These are phyloP conservation scores for Odontophorus gujanensis DNA, from an alignment of 2,113 vertebrate genomes.

Conservation along the genomic window DNA sequence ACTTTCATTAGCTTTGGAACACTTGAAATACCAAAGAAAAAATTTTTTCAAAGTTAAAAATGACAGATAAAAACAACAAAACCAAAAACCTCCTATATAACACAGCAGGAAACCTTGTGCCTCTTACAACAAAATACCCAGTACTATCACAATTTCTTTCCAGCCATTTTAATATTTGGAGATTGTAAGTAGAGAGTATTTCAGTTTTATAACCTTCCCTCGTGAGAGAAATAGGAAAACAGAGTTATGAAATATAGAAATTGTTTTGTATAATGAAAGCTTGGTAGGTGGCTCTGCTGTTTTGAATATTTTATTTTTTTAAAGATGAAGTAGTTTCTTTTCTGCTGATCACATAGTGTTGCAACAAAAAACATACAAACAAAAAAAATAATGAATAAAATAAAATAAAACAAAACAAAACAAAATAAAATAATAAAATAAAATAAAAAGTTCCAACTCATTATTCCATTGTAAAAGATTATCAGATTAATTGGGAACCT, in stretches of 20 bases:
- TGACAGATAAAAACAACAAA: neutral
- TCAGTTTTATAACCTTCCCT: neutral
- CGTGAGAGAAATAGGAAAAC: neutral
- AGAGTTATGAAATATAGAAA: neutral
- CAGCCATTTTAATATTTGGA: conserved; percentile 26
- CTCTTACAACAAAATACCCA: neutral
- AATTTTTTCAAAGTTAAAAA: neutral
- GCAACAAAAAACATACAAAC: neutral
- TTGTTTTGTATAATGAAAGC: neutral
- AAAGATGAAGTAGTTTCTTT: neutral
- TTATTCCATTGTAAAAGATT: neutral
- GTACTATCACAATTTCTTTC: conserved; percentile 3
- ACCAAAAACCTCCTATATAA: neutral
- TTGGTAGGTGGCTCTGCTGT: neutral
- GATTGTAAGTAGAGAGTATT: neutral
- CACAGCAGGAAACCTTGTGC: neutral
- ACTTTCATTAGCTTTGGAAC: neutral
- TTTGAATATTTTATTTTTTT: neutral
- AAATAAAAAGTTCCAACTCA: neutral
- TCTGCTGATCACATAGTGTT: neutral
- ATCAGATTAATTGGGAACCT: neutral
- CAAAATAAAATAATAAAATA: neutral
- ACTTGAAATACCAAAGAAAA: neutral
- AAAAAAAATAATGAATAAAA: neutral
- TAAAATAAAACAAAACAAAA: neutral